A percentile compares a stretch with the other conserved stretches of the same genome.
Evolutionary conservation across 2,113 vertebrate genomes (phyloP).

Genomic region (Campylorhamphus procurvoides): DNA sequence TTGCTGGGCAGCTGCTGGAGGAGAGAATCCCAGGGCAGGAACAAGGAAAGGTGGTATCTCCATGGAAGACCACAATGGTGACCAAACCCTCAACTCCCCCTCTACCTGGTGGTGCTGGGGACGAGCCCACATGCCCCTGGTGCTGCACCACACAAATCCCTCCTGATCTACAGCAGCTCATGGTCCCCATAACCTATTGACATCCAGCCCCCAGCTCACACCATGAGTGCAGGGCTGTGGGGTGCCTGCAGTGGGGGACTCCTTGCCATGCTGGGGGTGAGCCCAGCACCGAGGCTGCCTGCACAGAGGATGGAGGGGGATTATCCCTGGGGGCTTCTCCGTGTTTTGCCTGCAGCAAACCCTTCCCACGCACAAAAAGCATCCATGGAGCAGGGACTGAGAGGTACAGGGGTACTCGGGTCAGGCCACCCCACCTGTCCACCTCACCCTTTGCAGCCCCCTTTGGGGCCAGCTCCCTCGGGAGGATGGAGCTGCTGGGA

Average conservation of each 20-base stretch:
- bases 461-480: neutral
- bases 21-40: neutral
- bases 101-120: fast-evolving
- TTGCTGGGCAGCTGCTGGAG: neutral
- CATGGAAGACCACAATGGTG: neutral
- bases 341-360: neutral
- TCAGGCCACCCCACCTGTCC: neutral
- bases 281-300: neutral
- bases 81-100: neutral
- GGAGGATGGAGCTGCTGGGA: neutral
- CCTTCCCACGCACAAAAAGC: fast-evolving
- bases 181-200: fast-evolving
- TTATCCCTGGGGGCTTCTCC: neutral
- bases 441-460: neutral
- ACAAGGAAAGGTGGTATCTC: neutral
- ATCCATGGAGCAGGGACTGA: fast-evolving
- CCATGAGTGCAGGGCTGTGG: neutral
- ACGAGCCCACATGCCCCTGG: neutral
- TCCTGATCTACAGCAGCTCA: neutral
- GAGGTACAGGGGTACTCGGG: fast-evolving
- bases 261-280: neutral
- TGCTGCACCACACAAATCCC: neutral
- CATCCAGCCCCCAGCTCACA: neutral
- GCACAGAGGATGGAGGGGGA: neutral
- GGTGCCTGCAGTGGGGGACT: fast-evolving